Conservation (phyloP, 2,888 invertebrate genomes). For the Torymus tubicola region DNA sequence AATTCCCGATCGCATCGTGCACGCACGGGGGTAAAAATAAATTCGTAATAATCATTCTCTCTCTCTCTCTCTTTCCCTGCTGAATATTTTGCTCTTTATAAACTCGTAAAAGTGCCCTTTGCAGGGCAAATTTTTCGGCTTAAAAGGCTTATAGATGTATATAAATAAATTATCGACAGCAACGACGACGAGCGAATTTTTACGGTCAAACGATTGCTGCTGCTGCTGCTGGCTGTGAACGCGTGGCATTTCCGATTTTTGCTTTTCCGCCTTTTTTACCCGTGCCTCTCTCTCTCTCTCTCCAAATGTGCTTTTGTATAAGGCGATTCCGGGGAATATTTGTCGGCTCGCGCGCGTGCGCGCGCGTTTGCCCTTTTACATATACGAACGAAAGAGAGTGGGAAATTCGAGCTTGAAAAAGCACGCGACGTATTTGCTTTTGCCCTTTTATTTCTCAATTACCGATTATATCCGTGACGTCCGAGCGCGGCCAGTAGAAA, state of each 20-base stretch:
- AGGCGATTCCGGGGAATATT: slow-evolving; percentile 40
- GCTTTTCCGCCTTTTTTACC: slow-evolving; percentile 24
- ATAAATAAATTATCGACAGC: slow-evolving; percentile 55
- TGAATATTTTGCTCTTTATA: slow-evolving; percentile 50
- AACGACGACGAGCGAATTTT: slow-evolving; percentile 24
- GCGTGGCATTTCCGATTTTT: slow-evolving; percentile 19
- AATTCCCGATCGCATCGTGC: slow-evolving; percentile 2
- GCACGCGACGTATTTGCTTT: slow-evolving; percentile 39
- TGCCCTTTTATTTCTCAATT: slow-evolving; percentile 53
- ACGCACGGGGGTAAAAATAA: slow-evolving; percentile 4
- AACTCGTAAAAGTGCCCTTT: slow-evolving; percentile 49
- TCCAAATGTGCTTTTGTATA: slow-evolving; percentile 47
- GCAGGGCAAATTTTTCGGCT: slow-evolving; percentile 40
- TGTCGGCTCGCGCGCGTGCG: background rate
- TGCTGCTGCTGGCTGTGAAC: background rate
- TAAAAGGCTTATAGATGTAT: slow-evolving; percentile 55
- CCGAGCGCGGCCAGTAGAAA: background rate
- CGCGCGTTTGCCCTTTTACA: slow-evolving; percentile 48
- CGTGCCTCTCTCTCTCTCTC: background rate
- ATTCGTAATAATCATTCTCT: slow-evolving; percentile 26
- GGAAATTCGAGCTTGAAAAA: slow-evolving; percentile 51
- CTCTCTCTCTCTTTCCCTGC: background rate
- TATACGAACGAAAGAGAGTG: slow-evolving; percentile 6
- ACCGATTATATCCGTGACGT: slow-evolving; percentile 53
- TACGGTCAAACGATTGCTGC: slow-evolving; percentile 50